Conservation (phyloP, 2,888 invertebrate genomes). For the Antitype chi region DNA sequence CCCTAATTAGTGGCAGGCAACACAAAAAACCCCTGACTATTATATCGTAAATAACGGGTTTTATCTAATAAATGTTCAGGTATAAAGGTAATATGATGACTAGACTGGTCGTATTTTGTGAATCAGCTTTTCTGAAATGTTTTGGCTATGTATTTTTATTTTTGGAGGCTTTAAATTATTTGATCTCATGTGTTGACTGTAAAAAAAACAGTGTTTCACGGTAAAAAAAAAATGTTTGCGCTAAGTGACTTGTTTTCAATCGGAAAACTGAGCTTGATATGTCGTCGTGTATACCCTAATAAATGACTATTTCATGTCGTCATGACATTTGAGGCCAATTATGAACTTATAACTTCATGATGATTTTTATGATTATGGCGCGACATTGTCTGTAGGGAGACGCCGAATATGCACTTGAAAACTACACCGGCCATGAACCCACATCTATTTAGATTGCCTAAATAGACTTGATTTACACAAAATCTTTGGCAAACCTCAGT, state of each 20-base stretch:
- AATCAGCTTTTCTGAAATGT: neutral
- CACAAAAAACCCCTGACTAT: slow-evolving; percentile 57
- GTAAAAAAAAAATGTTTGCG: neutral
- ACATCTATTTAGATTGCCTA: neutral
- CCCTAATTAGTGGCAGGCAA: slow-evolving; percentile 67
- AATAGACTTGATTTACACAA: neutral
- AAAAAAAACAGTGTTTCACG: neutral
- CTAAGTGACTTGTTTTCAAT: neutral
- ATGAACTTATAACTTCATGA: too few relatives aligned
- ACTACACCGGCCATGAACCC: neutral
- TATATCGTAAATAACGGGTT: slow-evolving; percentile 58
- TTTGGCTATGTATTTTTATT: neutral
- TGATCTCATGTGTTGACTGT: neutral
- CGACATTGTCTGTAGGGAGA: too few relatives aligned
- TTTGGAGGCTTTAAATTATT: neutral
- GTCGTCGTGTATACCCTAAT: too few relatives aligned
- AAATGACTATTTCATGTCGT: neutral
- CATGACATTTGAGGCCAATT: too few relatives aligned
- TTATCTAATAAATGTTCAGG: slow-evolving; percentile 28
- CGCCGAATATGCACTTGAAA: neutral
- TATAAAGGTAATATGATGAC: slow-evolving; percentile 19
- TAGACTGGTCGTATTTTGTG: neutral
- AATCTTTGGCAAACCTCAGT: neutral
- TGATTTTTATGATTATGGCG: neutral
- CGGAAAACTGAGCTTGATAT: neutral